phyloP scores from a whole-genome alignment of 2,797 vertebrate genomes.

The Apodemus agrarius region DNA sequence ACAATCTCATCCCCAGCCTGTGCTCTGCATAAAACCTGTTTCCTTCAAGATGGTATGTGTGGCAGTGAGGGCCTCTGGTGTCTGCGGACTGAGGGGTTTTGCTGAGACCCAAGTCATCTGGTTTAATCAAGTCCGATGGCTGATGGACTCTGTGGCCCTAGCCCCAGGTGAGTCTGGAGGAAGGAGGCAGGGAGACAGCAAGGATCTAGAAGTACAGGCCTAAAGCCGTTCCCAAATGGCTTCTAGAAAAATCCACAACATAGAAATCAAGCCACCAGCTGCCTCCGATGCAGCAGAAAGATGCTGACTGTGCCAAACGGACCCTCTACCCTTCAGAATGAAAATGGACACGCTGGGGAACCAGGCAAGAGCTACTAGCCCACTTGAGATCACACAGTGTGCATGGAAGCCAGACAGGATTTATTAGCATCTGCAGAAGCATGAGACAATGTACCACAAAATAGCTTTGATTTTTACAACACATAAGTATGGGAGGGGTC shows the following conservation, averaged over 20 bases:
- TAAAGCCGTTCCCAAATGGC: neutral
- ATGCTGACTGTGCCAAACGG: accelerated
- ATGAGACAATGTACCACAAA: conserved; percentile 80
- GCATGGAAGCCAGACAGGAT: conserved; percentile 63
- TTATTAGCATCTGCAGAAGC: conserved; percentile 77
- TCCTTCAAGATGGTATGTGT: accelerated
- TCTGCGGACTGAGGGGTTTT: no score
- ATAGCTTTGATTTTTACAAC: conserved; percentile 60
- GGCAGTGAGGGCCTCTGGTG: neutral
- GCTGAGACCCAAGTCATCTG: neutral
- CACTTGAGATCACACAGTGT: neutral
- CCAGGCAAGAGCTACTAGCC: neutral
- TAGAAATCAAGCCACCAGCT: accelerated
- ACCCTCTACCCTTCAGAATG: neutral
- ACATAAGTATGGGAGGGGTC: neutral
- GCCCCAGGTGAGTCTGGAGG: neutral
- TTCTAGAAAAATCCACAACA: neutral
- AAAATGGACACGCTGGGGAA: neutral
- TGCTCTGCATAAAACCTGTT: accelerated
- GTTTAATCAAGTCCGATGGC: neutral
- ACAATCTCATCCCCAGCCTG: neutral
- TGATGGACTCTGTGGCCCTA: neutral
- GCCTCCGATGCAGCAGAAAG: neutral
- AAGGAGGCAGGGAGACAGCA: neutral
- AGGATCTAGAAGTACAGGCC: neutral